These are phyloP conservation scores for Parasteatoda lunata DNA, from an alignment of 2,888 invertebrate species.

Conservation along the genomic window DNA sequence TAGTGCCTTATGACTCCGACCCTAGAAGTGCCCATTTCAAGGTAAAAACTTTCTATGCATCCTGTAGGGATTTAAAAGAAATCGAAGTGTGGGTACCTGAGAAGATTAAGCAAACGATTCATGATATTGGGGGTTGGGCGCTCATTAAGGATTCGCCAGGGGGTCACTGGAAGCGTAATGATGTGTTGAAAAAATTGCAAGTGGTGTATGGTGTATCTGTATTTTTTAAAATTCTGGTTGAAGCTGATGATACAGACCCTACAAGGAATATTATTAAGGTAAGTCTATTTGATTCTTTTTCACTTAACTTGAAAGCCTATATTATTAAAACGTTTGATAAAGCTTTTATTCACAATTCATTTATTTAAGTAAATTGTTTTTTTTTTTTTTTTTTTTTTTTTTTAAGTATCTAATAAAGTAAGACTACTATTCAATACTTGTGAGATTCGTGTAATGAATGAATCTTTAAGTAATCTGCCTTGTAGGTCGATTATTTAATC, in stretches of 20 bases:
- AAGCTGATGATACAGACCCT: slow-evolving; percentile 76
- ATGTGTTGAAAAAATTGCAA: slow-evolving; percentile 75
- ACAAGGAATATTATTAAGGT: slow-evolving; percentile 76
- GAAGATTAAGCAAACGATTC: slow-evolving; percentile 77
- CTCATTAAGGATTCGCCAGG: slow-evolving; percentile 65
- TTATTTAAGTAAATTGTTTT: too few species aligned
- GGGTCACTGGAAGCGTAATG: slow-evolving; percentile 67
- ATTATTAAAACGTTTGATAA: too few species aligned
- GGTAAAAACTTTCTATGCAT: slow-evolving; percentile 78
- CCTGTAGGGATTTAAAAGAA: slow-evolving; percentile 75
- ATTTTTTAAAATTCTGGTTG: slow-evolving; percentile 77
- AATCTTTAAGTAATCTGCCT: too few species aligned
- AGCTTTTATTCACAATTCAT: too few species aligned
- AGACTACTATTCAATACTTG: too few species aligned
- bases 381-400: too few species aligned
- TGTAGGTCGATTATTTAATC: too few species aligned
- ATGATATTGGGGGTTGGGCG: slow-evolving; percentile 75
- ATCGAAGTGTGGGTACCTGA: slow-evolving; percentile 74
- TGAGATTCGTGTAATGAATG: too few species aligned
- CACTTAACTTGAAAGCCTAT: too few species aligned
- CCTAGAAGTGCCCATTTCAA: slow-evolving; percentile 77
- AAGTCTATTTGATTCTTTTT: slow-evolving; percentile 31
- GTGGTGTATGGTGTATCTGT: slow-evolving; percentile 77
- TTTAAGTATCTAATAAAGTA: too few species aligned
- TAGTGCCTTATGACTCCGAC: slow-evolving; percentile 75